Percentiles rank a stretch among this genome's conserved stretches.
Evolutionary conservation across 2,888 invertebrate genomes (phyloP).

Genomic region (Chymomyza amoena): DNA sequence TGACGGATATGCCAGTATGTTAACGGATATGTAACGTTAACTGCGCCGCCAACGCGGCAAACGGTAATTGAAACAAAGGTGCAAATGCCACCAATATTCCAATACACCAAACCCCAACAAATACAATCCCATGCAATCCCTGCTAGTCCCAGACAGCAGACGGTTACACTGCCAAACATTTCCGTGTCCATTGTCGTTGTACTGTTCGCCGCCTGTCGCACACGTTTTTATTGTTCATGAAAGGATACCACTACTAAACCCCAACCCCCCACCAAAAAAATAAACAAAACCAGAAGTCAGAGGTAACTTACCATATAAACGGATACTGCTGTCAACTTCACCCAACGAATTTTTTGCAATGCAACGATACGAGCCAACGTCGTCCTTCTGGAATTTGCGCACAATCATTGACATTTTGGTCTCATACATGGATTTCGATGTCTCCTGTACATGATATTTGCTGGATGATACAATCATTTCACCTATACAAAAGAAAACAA

Average conservation of each 20-base stretch:
- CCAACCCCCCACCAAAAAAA: neutral
- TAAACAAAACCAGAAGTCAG: neutral
- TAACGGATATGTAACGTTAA: conserved; percentile 37
- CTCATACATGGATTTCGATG: conserved; percentile 87
- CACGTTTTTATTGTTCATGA: conserved; percentile 49
- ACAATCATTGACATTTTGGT: conserved; percentile 90
- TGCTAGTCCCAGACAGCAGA: neutral
- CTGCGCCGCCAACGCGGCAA: conserved; percentile 21
- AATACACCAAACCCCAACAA: neutral
- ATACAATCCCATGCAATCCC: neutral
- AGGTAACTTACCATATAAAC: conserved; percentile 86
- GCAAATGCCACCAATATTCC: conserved; percentile 22
- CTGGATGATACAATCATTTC: conserved; percentile 91
- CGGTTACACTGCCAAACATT: neutral
- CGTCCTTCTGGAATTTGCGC: conserved; percentile 85
- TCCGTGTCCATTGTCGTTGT: conserved; percentile 16
- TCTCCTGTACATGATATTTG: conserved; percentile 88
- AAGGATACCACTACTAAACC: conserved; percentile 4
- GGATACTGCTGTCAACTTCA: conserved; percentile 91
- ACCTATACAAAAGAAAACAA: conserved; percentile 79
- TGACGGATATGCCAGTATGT: conserved; percentile 14
- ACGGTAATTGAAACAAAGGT: conserved; percentile 68
- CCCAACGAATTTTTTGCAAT: conserved; percentile 93
- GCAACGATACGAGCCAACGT: conserved; percentile 91
- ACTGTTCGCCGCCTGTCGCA: neutral